Evolutionary conservation across 1,140 invertebrate genomes (phyloP).

Genomic region (Akabosia matsudoensis): DNA sequence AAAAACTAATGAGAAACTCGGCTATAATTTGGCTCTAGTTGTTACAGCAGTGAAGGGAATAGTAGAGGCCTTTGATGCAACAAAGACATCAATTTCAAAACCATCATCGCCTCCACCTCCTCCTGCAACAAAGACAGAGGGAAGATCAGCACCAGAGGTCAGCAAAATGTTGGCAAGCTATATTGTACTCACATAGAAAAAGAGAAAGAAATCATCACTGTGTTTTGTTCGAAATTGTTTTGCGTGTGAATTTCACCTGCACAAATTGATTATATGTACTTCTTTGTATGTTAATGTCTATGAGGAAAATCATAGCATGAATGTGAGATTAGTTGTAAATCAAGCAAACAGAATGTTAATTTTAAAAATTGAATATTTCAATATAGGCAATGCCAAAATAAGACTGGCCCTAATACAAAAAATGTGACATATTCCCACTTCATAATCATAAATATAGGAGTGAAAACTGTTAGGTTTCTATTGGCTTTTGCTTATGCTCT

Average conservation of each 20-base stretch:
- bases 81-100: neutral
- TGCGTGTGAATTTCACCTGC: neutral
- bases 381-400: neutral
- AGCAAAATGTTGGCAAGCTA: neutral
- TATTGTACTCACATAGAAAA: neutral
- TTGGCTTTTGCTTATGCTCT: neutral
- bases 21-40: slow-evolving; percentile 44
- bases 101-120: neutral
- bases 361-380: too few relatives aligned
- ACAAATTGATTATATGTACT: too few relatives aligned
- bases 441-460: neutral
- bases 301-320: too few relatives aligned
- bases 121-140: neutral
- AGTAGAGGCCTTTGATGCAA: slow-evolving; percentile 39
- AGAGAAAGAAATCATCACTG: neutral
- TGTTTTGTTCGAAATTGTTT: neutral
- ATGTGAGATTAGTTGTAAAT: too few relatives aligned
- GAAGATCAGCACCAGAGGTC: slow-evolving; percentile 6
- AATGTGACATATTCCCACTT: neutral
- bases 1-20: slow-evolving; percentile 10
- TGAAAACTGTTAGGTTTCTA: neutral
- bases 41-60: slow-evolving; percentile 46
- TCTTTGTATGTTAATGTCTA: too few relatives aligned
- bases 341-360: too few relatives aligned
- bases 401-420: neutral